Evolutionary conservation across 2,888 invertebrate species (phyloP).

Genomic region (Amiota mariae): DNA sequence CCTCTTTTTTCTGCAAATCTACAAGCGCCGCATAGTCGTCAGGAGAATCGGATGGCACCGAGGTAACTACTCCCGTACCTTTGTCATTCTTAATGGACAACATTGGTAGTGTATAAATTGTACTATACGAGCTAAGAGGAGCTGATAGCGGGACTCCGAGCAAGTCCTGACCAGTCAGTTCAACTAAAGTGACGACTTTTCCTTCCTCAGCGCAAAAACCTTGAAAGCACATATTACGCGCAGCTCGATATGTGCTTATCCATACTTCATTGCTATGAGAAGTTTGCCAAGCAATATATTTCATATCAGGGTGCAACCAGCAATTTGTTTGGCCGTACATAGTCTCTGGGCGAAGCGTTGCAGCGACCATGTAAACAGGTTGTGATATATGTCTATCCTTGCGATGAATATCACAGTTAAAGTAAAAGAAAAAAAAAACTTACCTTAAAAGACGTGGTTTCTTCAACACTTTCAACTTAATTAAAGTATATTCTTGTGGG

Average conservation of each 20-base stretch:
- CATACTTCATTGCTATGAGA: constrained; percentile 83
- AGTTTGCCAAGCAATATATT: constrained; percentile 89
- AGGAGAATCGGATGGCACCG: constrained; percentile 98
- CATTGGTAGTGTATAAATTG: constrained; percentile 97
- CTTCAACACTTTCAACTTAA: constrained; percentile 90
- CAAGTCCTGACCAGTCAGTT: constrained; percentile 83
- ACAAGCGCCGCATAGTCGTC: constrained; percentile 97
- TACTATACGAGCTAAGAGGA: constrained; percentile 87
- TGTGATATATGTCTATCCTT: constrained; percentile 57
- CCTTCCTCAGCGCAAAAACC: constrained; percentile 89
- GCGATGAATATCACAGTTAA: background rate
- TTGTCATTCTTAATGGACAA: constrained; percentile 97
- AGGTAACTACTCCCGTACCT: constrained; percentile 98
- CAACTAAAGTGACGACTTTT: constrained; percentile 80
- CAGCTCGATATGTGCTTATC: constrained; percentile 90
- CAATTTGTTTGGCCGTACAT: constrained; percentile 99
- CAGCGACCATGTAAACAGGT: constrained; percentile 84
- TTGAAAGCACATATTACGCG: constrained; percentile 96
- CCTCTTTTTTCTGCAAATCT: constrained; percentile 95
- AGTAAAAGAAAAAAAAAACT: constrained; percentile 43
- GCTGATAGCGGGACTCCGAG: constrained; percentile 89
- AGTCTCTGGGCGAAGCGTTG: constrained; percentile 98
- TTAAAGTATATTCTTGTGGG: constrained; percentile 96
- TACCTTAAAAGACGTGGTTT: constrained; percentile 78
- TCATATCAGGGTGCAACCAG: constrained; percentile 96